Base-by-base conservation (phyloP, 2,888 invertebrate species). In the Euplexia lucipara region DNA sequence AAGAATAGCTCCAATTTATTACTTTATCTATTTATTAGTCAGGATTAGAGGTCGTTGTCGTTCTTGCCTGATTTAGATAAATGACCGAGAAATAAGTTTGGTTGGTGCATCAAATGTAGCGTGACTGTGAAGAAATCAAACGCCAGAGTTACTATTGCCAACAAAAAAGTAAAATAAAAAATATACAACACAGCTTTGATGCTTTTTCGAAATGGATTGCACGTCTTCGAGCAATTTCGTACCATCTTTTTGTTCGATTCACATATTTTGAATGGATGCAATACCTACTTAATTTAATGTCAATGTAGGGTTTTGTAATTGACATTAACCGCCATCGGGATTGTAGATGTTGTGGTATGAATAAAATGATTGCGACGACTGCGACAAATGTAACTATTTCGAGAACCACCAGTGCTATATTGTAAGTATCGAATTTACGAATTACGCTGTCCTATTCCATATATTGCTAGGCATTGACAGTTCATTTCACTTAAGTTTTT, bases 271-370 rank as follows among this genome's bases (percentile, higher is more conserved):
- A 64, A 56, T 57, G 14, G 22, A 64, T 61, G 73, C 44, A 64
- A 65, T 41, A 62, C 52, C 56, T 67, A 64, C 52, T 59, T 67
- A 64, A 61, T 65, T 60, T 60, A 77, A 78, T 77, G 77, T 63
- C 75, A 71, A 68, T 67, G 64, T 39, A 35, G 32, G 48, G 37
- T 78, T 75, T 71, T 68, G 75, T 60, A 75, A 71, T 60, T 74
- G 71, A 41, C 73, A 75, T 76, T 76, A 65, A 22, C 37, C 18
- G 30, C 45, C n/a, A 45, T 47, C 18, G 22, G 48, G 32, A 58
- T 72, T 26, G 39, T 54, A 39, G 44, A n/a, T 49, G 39, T 39
- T 58, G 39, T 42, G 22, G 35, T 32, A 39, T 63, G 37, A 54
- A 63, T 63, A 32, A n/a, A n/a, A 71, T 58, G 10, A 48, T 66